Evolutionary conservation across 2,797 vertebrate species (phyloP).

Genomic region (Oreortyx pictus): DNA sequence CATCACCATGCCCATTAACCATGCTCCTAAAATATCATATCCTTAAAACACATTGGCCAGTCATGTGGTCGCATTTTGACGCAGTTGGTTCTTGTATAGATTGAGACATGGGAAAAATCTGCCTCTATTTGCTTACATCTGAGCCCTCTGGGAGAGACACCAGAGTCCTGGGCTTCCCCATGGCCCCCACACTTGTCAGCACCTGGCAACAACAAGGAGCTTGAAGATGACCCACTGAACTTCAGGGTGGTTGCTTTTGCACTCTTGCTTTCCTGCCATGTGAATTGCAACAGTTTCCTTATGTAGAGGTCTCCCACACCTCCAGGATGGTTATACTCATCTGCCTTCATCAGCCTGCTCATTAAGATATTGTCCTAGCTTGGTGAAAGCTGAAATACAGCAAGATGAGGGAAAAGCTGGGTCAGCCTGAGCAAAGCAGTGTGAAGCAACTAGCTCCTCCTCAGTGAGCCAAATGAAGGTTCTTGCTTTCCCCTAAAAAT

Average conservation of each 20-base stretch:
- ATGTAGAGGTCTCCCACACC: background rate
- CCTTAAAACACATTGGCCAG: background rate
- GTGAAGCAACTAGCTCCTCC: background rate
- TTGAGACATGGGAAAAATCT: rapidly evolving
- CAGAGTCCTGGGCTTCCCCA: background rate
- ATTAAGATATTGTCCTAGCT: background rate
- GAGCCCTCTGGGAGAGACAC: too few species aligned
- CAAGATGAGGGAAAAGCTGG: background rate
- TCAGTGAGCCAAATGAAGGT: background rate
- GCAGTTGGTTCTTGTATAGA: slow-evolving; percentile 36
- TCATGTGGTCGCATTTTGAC: slow-evolving; percentile 51
- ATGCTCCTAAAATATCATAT: background rate
- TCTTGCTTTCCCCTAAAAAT: background rate
- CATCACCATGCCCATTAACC: too few species aligned
- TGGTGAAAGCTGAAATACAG: background rate
- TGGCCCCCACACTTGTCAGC: background rate
- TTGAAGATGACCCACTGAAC: background rate
- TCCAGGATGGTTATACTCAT: too few species aligned
- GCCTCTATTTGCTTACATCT: background rate
- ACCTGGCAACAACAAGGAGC: background rate
- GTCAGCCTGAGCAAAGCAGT: background rate
- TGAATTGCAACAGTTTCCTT: background rate
- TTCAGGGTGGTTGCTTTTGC: background rate
- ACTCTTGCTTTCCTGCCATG: background rate
- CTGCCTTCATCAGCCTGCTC: background rate